These are phyloP conservation scores for Lindbergichthys nudifrons DNA, from an alignment of 2,797 vertebrate species.

Conservation along the genomic window DNA sequence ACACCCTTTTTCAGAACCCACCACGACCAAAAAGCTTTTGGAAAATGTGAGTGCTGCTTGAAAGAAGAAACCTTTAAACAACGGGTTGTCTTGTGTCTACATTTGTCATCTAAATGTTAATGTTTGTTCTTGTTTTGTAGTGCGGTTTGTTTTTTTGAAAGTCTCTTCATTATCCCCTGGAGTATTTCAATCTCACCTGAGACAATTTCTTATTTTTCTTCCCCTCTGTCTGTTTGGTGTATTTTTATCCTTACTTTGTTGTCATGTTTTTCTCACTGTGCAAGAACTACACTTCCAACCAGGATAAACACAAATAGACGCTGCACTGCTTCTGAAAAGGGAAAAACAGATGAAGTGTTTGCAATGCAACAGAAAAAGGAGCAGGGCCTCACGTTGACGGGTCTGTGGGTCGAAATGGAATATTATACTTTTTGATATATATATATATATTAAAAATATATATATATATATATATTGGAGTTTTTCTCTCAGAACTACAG, in stretches of 20 bases:
- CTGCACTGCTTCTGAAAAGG: background rate
- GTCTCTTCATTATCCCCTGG: background rate
- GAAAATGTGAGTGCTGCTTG: background rate
- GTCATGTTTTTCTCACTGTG: constrained; percentile 6
- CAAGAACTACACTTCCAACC: constrained; percentile 15
- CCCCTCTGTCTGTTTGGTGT: constrained; percentile 4
- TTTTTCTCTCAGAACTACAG: background rate
- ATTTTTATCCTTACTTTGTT: constrained; percentile 29
- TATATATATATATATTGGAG: too few relatives aligned
- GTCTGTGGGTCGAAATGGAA: constrained; percentile 3
- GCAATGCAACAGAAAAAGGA: background rate
- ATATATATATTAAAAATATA: too few relatives aligned
- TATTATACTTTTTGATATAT: too few relatives aligned
- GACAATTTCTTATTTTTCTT: constrained; percentile 7
- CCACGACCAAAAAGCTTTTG: background rate
- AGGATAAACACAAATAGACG: constrained; percentile 15
- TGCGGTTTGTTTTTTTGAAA: constrained; percentile 18
- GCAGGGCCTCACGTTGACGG: background rate
- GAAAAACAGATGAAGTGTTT: constrained; percentile 8
- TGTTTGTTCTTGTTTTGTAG: constrained; percentile 24
- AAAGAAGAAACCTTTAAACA: background rate
- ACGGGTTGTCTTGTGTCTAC: background rate
- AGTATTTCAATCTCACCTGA: constrained; percentile 25
- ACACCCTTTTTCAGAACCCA: background rate
- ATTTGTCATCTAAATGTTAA: constrained; percentile 26